phyloP scores from a whole-genome alignment of 1,140 invertebrate genomes.

The Drosophila pruinosa region DNA sequence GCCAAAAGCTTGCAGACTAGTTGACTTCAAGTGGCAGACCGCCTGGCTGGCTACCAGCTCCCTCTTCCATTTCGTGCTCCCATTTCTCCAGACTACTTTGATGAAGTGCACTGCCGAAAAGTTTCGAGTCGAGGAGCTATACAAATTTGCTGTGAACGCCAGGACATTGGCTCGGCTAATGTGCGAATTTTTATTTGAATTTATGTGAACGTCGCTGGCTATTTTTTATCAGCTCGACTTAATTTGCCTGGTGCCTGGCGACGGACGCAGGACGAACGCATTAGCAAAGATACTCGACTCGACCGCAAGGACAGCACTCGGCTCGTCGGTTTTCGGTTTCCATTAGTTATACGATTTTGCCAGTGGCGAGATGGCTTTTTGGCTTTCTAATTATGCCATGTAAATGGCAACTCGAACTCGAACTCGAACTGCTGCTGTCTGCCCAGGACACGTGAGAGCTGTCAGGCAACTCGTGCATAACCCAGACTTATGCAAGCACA shows the following conservation, averaged over 20 bases:
- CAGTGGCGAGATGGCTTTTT: conserved; percentile 37
- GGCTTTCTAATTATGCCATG: conserved; percentile 72
- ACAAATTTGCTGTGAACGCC: conserved; percentile 64
- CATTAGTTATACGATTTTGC: conserved; percentile 53
- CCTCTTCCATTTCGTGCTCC: neutral
- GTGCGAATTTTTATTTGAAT: conserved; percentile 76
- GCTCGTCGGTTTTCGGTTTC: conserved; percentile 47
- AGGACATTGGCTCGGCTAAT: conserved; percentile 45
- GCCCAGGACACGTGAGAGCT: conserved; percentile 6
- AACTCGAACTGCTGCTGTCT: neutral
- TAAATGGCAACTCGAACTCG: conserved; percentile 40
- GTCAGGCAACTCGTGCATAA: conserved; percentile 74
- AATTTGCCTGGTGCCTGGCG: conserved; percentile 2
- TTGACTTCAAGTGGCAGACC: conserved; percentile 50
- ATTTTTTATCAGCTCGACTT: conserved; percentile 52
- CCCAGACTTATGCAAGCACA: conserved; percentile 28
- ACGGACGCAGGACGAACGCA: too few relatives aligned
- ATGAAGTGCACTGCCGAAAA: conserved; percentile 70
- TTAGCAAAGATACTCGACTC: conserved; percentile 11
- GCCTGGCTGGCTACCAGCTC: conserved; percentile 6
- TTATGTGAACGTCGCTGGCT: conserved; percentile 46
- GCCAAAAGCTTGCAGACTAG: conserved; percentile 47
- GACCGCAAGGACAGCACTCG: conserved; percentile 22
- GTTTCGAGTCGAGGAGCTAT: conserved; percentile 51
- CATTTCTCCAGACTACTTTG: conserved; percentile 40